Evolutionary conservation across 64 coral and sea anemone species (phyloP).

Genomic region (Catalaphyllia jardinei): DNA sequence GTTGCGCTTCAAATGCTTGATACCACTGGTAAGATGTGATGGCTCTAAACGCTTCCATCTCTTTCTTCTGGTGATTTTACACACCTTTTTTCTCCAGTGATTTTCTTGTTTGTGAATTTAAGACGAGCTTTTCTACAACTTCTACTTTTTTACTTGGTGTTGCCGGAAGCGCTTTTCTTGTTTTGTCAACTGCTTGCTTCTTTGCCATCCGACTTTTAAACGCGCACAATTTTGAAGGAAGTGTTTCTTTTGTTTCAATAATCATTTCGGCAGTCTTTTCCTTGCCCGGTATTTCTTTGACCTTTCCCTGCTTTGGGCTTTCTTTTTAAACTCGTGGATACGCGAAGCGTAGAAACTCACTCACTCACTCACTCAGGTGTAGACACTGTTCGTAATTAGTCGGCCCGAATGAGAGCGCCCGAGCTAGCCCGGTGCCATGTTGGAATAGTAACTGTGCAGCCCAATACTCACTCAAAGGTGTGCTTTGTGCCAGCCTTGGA

Average conservation of each 20-base stretch:
- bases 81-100: constrained; percentile 44
- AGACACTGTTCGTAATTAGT: too few species aligned
- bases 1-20: constrained; percentile 20
- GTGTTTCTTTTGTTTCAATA: constrained; percentile 5
- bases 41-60: constrained; percentile 28
- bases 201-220: constrained; percentile 47
- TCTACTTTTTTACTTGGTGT: constrained; percentile 43
- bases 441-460: too few species aligned
- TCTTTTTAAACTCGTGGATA: too few species aligned
- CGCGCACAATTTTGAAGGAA: neutral
- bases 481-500: too few species aligned
- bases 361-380: too few species aligned
- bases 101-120: constrained; percentile 44
- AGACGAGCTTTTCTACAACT: constrained; percentile 28
- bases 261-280: constrained; percentile 8
- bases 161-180: constrained; percentile 7
- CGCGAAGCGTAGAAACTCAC: too few species aligned
- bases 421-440: too few species aligned
- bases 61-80: constrained; percentile 66
- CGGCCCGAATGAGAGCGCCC: too few species aligned
- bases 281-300: constrained; percentile 32
- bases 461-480: too few species aligned
- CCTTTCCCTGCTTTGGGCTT: constrained; percentile 40
- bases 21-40: constrained; percentile 8
- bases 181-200: constrained; percentile 49